Evolutionary conservation across 2,888 invertebrate genomes (phyloP), one percentile per base, ranked within the genome.

Genomic region (Candidula unifasciata): DNA sequence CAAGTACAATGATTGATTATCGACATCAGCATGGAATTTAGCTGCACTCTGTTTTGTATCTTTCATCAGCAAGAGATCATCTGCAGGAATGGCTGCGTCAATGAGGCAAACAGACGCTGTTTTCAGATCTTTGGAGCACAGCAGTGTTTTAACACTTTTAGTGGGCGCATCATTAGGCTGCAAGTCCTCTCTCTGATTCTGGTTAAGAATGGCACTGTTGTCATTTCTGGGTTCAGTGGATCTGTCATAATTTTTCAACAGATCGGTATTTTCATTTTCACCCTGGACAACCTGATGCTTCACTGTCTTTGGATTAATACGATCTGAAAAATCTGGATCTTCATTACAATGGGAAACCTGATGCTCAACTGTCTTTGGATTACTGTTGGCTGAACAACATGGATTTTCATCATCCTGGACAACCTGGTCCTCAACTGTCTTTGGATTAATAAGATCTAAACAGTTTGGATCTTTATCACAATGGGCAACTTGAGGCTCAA

Each of bases 141-240:
- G 73, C 16, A n/a, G 13, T 44, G 37, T 33, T 73, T 44, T 13
- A 33, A 37, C 78, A 78, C 74, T 57, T n/a, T 64, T 54, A 3
- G 64, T 66, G 6, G 44, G 37, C 8, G 76, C 66, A 44, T 76
- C 57, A 77, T 77, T 77, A n/a, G 33, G 52, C 52, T 52, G 76
- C 3, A 77, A 54, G 3, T 18, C 1, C 21, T 82, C 68, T 33
- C 33, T 82, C 44, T 68, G 82, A 33, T 54, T 37, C 35, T 68
- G 64, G 73, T 33, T 82, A 0, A 77, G 76, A 64, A 68, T 77
- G 24, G 13, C 44, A 44, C 44, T 44, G 44, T 13, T 13, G 13
- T 44, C 13, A 13, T 44, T 44, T 44, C 44, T 44, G 44, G 44
- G 44, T 13, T 44, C 44, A 10, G 6, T 13, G 0, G 44, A 10